Base-by-base conservation (phyloP, 2,888 invertebrate species). In the Harmothoe impar region DNA sequence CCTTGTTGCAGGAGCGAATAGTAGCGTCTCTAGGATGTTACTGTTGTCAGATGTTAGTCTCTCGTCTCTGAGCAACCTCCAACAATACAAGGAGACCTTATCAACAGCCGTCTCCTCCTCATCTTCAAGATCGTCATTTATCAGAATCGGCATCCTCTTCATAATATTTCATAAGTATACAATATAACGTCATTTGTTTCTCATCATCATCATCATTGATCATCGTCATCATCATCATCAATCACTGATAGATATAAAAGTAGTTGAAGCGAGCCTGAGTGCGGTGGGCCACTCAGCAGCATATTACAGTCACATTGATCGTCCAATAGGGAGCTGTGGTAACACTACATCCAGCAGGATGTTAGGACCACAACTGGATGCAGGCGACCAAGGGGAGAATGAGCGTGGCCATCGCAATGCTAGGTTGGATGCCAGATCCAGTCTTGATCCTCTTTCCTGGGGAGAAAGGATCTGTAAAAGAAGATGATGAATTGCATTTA, bases 311-410 rank as follows among this genome's bases (percentile, higher is more conserved):
- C 43, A 77, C 77, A 35, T 31, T 77, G 81, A 81, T 81, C 43
- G 25, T 35, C 31, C 20, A 72, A n/a, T 29, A 29, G 25, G 5
- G 15, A 72, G 72, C 31, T 72, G 72, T 72, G 31, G 72, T 29
- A 72, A 43, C 23, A 12, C 81, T 86, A 52, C 86, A 52, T 56
- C 86, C 52, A 3, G 33, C 86, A 31, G 86, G 86, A 86, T 86
- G 86, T 86, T 86, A 86, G 52, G 86, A 54, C 86, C 54, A 86
- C 56, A 86, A 31, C 29, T 86, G 86, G 86, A 86, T 52, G 86
- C 86, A 86, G 29, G 56, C 54, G 29, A 86, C 56, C 56, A 86
- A 29, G 54, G 86, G 52, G 25, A 86, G 86, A 54, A 86, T 86
- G 86, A 86, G 86, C 86, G 54, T 86, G 20, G 86, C 54, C 86